Evolutionary conservation across 2,113 vertebrate species (phyloP).

Genomic region (Sander vitreus): DNA sequence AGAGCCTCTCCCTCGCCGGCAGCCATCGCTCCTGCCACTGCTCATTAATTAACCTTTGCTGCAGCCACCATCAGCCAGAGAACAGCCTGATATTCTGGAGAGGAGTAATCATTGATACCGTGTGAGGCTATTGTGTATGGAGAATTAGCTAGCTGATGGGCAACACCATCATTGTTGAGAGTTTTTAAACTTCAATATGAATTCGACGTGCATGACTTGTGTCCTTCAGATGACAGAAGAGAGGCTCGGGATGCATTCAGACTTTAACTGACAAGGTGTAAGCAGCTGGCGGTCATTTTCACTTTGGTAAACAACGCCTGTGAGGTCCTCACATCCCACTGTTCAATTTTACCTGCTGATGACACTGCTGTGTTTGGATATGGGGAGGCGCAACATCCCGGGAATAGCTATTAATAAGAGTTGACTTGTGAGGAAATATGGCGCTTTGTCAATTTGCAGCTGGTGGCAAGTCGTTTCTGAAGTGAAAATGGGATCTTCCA

Average conservation of each 20-base stretch:
- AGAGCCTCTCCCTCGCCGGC: conserved; percentile 59
- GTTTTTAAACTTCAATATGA: conserved; percentile 39
- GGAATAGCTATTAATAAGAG: conserved; percentile 68
- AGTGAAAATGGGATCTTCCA: conserved; percentile 74
- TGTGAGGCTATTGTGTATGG: conserved; percentile 45
- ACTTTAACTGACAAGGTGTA: conserved; percentile 23
- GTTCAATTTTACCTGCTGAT: conserved; percentile 57
- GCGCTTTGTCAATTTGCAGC: conserved; percentile 76
- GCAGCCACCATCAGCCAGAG: conserved; percentile 65
- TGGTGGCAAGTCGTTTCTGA: conserved; percentile 71
- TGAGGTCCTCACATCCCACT: conserved; percentile 22
- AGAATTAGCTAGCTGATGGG: conserved; percentile 60
- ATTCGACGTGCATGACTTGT: conserved; percentile 17
- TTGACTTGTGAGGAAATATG: conserved; percentile 70
- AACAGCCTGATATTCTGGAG: conserved; percentile 50
- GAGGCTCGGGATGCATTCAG: background rate
- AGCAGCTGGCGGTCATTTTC: conserved; percentile 49
- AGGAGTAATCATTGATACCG: conserved; percentile 55
- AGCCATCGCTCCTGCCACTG: conserved; percentile 69
- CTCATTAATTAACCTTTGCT: conserved; percentile 82
- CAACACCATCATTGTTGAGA: conserved; percentile 22
- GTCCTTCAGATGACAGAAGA: conserved; percentile 54
- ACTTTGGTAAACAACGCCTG: conserved; percentile 47
- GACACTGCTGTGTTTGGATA: conserved; percentile 37
- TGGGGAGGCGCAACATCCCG: conserved; percentile 22